These are phyloP conservation scores for Nematolebias whitei DNA, from an alignment of 2,113 vertebrate genomes.

Conservation along the genomic window DNA sequence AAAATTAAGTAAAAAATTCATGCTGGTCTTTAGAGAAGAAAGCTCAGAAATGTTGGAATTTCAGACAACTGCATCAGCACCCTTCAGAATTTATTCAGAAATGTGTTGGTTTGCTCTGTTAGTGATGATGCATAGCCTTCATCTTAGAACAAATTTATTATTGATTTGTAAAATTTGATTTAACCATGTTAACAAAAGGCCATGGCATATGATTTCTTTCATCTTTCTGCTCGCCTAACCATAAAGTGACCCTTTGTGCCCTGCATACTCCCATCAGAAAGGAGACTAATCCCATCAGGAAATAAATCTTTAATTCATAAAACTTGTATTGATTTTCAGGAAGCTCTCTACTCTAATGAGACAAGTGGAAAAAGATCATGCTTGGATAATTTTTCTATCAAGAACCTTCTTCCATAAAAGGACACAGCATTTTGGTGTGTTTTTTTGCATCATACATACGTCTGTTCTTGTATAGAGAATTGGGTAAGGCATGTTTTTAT, in stretches of 20 bases:
- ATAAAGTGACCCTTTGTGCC: not conserved
- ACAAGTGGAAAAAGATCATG: not conserved
- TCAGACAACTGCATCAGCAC: too few relatives aligned
- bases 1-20: too few relatives aligned
- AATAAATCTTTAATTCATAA: not conserved
- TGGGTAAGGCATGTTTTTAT: too few relatives aligned
- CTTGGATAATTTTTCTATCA: not conserved
- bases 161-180: not conserved
- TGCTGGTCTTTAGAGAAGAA: too few relatives aligned
- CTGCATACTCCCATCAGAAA: not conserved
- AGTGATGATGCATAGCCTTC: too few relatives aligned
- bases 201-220: not conserved
- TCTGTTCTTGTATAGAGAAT: too few relatives aligned
- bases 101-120: not conserved
- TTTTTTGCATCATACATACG: not conserved
- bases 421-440: not conserved
- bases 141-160: not conserved
- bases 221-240: not conserved
- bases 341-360: not conserved
- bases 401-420: not conserved
- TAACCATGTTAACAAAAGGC: not conserved
- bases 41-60: too few relatives aligned
- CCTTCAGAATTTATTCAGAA: not conserved
- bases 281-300: not conserved
- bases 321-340: constrained; percentile 1